Evolutionary conservation across 2,888 invertebrate species (phyloP).

Genomic region (Hecatera dysodea): DNA sequence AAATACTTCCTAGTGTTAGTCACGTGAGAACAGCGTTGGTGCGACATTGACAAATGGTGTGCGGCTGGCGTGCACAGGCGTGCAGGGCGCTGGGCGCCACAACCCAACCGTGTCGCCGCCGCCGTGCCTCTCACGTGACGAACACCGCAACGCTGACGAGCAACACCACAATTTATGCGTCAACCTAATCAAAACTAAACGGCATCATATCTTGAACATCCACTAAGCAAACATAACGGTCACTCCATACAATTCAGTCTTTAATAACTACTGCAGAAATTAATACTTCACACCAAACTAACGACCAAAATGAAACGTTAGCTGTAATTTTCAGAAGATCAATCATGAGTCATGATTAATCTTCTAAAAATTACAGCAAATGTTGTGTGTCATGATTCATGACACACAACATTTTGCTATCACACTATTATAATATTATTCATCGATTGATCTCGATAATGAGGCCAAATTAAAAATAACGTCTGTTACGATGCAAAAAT

Average conservation of each 20-base stretch:
- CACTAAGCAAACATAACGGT: conserved; percentile 64
- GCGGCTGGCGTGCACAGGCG: conserved; percentile 66
- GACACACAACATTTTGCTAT: conserved; percentile 66
- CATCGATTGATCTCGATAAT: conserved; percentile 72
- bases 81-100: conserved; percentile 49
- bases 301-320: conserved; percentile 41
- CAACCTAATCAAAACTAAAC: conserved; percentile 71
- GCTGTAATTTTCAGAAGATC: conserved; percentile 51
- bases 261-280: conserved; percentile 51
- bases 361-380: too few species aligned
- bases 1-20: conserved; percentile 82
- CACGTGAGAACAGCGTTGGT: conserved; percentile 81
- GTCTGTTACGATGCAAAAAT: conserved; percentile 70
- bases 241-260: conserved; percentile 54
- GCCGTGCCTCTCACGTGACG: conserved; percentile 21
- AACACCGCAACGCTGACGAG: conserved; percentile 56
- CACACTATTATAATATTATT: conserved; percentile 67
- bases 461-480: conserved; percentile 73
- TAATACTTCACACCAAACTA: conserved; percentile 41
- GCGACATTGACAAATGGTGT: conserved; percentile 83
- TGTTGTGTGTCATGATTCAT: too few species aligned
- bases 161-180: conserved; percentile 69
- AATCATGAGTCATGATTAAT: too few species aligned
- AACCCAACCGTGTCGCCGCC: conserved; percentile 42
- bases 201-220: conserved; percentile 69